phyloP scores from a whole-genome alignment of 2,888 invertebrate species.

The Drosophila monieri region DNA sequence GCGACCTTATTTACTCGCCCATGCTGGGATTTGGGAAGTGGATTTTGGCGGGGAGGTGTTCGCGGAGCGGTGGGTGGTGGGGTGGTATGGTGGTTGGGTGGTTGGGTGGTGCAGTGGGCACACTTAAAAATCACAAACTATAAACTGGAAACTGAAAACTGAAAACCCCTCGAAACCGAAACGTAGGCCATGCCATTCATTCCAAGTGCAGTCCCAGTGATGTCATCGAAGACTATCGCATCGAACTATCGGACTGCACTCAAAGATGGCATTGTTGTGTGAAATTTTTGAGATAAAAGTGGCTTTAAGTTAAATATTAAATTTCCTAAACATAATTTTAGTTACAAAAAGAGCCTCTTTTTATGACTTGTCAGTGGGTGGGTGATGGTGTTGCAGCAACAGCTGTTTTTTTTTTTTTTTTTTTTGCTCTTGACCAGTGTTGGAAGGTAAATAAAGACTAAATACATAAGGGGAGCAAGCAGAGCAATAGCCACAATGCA shows the following conservation, averaged over 20 bases:
- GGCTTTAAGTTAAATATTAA: too few species aligned
- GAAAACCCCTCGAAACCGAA: constrained; percentile 5
- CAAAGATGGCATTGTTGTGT: constrained; percentile 11
- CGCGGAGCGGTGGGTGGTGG: too few species aligned
- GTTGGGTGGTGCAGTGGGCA: constrained; percentile 14
- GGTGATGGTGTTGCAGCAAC: constrained; percentile 15
- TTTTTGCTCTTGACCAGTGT: constrained; percentile 37
- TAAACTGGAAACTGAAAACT: background rate
- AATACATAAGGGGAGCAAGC: constrained; percentile 43
- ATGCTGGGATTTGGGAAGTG: constrained; percentile 44
- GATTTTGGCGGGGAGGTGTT: constrained; percentile 10
- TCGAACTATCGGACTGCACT: constrained; percentile 28
- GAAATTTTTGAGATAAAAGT: background rate
- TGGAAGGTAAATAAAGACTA: constrained; percentile 48
- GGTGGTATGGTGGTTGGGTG: background rate
- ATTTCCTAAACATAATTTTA: too few species aligned
- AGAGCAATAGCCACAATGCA: constrained; percentile 43
- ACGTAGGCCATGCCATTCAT: constrained; percentile 7
- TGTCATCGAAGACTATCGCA: constrained; percentile 26
- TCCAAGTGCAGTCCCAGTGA: constrained; percentile 30
- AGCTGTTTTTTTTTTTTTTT: constrained; percentile 43
- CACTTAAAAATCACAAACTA: constrained; percentile 25
- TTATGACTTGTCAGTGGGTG: background rate
- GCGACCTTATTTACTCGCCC: constrained; percentile 68
- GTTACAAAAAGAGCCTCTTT: too few species aligned